Percentiles rank a stretch among this genome's conserved stretches.
phyloP scores from a whole-genome alignment of 1,140 invertebrate genomes.

The silkworm (Bombyx mori) region ASM3026992v2 NC_085117.1:14602001-14602500 shows the following conservation, averaged over 20 bases:
- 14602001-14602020: no score
- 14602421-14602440: no score
- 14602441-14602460: no score
- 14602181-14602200: conserved; percentile 47
- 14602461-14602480: no score
- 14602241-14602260: conserved; percentile 49
- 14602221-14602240: conserved; percentile 58
- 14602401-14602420: no score
- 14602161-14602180: conserved; percentile 44
- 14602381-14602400: no score
- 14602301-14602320: conserved; percentile 70
- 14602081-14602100: no score
- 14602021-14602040: no score
- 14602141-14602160: conserved; percentile 1
- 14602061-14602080: no score
- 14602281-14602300: conserved; percentile 69
- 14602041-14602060: no score
- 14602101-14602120: background rate
- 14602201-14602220: conserved; percentile 53
- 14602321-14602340: conserved; percentile 53
- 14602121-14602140: no score
- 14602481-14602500: no score
- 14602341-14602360: conserved; percentile 36
- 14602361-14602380: conserved; percentile 6
- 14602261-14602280: conserved; percentile 63